phyloP scores from a whole-genome alignment of 1,140 invertebrate species.

The Solen grandis region DNA sequence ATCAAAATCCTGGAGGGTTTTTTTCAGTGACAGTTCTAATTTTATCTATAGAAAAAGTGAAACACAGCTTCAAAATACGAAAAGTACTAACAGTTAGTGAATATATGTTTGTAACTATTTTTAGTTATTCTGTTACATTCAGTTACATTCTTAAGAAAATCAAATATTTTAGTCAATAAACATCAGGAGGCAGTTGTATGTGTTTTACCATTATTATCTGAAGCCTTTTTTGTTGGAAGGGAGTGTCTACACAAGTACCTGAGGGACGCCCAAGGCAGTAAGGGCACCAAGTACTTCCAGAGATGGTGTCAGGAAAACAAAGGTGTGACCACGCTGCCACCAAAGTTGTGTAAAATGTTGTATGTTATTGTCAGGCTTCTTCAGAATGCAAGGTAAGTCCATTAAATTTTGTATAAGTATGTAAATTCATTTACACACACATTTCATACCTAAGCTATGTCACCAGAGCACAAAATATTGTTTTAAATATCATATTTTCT shows the following conservation, averaged over 20 bases:
- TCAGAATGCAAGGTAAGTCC: conserved; percentile 71
- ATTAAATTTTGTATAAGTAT: not conserved
- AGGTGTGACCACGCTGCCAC: conserved; percentile 44
- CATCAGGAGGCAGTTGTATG: too few relatives aligned
- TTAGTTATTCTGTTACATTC: too few relatives aligned
- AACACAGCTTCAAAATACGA: too few relatives aligned
- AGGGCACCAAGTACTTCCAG: conserved; percentile 65
- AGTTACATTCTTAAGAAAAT: too few relatives aligned
- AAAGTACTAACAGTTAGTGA: too few relatives aligned
- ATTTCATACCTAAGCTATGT: not conserved
- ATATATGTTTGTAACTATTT: too few relatives aligned
- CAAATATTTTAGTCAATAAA: too few relatives aligned
- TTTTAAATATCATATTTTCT: not conserved
- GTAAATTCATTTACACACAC: not conserved
- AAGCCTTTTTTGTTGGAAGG: too few relatives aligned
- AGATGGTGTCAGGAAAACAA: conserved; percentile 58
- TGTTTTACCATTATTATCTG: too few relatives aligned
- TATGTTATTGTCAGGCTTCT: conserved; percentile 71
- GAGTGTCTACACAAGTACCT: conserved; percentile 73
- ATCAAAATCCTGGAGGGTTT: too few relatives aligned
- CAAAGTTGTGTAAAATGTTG: conserved; percentile 64
- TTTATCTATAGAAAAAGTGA: too few relatives aligned
- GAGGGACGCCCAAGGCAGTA: conserved; percentile 69
- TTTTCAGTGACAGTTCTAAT: too few relatives aligned
- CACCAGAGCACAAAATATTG: not conserved